Base-by-base conservation (phyloP, 1,140 invertebrate species). In the Macrotrachela quadricornifera region DNA sequence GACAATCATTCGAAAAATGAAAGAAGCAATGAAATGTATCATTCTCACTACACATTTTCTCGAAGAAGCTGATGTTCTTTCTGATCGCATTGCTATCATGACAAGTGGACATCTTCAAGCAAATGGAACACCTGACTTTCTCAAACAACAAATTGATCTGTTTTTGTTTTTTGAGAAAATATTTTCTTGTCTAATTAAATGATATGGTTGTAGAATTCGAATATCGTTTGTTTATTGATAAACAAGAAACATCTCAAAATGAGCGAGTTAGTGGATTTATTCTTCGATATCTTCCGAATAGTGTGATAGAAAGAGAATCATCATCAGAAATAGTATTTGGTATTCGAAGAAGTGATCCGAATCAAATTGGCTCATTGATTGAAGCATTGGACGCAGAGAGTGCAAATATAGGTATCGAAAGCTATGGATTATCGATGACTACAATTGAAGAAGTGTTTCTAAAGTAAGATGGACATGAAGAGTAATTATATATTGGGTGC, bases 381-480 rank as follows among this genome's bases (percentile, higher is more conserved):
- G 66, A 72, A 17, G 65, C 73, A 14, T 59, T 86, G 17, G 81
- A 85, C 61, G 54, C 59, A 0, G 66, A 73, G 10, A 75, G 75
- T 56, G 61, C 64, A 0, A 58, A 72, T 30, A 63, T 83, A 8
- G 78, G 78, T 0, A 77, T 87, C 40, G 70, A 75, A 18, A 79
- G 78, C 15, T 81, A 82, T 57, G 82, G 83, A 1, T 76, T 83
- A 0, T 80, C 81, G 0, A 74, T 82, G 2, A 82, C 82, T 10
- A 85, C 83, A 0, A 73, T 87, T 60, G 83, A 86, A 63, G 81
- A 86, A 70, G 82, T 87, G 9, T 86, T 86, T 62, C 62, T 86
- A 14, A 81, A 79, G 80, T 83, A 67, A 69, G n/a, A n/a, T n/a
- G n/a, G n/a, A n/a, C n/a, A n/a, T n/a, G n/a, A n/a, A n/a, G n/a